Base-by-base conservation (phyloP, 2,113 vertebrate genomes). In the Athene noctua region DNA sequence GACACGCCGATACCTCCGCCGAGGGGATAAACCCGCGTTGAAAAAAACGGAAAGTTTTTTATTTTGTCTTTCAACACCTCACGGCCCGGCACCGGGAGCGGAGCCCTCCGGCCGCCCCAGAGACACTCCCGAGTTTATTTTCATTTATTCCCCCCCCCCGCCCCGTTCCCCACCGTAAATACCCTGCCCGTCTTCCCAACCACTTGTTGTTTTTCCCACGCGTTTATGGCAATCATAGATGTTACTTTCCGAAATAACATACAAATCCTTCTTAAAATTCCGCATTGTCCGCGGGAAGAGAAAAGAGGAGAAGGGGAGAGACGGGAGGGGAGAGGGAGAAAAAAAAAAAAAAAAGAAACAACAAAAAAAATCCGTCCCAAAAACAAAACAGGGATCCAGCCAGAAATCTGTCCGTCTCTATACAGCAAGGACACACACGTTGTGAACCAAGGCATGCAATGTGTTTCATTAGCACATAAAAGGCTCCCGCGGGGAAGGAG, bases 401-500 rank as follows among this genome's bases (percentile, higher is more conserved):
- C 96, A 75, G 97, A 92, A 96, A 96, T 91, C 95, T 91, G 96
- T 46, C 96, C 65, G 92, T 92, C 96, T 97, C 96, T 92, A 68
- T 93, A 59, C 59, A 89, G 94, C 96, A 66, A 98, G 98, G 98
- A 98, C 98, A 98, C 98, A 98, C 98, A 98, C 97, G 97, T 98
- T 94, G 98, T 91, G 95, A 96, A 97, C 93, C 97, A 81, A 83
- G 97, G 98, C 97, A 97, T 98, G 98, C 98, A 98, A 98, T 98
- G 98, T 98, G 98, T 98, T 98, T 98, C 98, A 99, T 99, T 99
- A 99, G 97, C 98, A 98, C 98, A 99, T 98, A 98, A 99, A 99
- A 98, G 98, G 97, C 98, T 98, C 99, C 99, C 96, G 98, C 95
- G 85, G 99, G 78, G 98, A 97, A 92, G 97, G 77, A 98, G 98